Conservation (phyloP, 2,888 invertebrate species). For the Disparrhopalites patrizii region DNA sequence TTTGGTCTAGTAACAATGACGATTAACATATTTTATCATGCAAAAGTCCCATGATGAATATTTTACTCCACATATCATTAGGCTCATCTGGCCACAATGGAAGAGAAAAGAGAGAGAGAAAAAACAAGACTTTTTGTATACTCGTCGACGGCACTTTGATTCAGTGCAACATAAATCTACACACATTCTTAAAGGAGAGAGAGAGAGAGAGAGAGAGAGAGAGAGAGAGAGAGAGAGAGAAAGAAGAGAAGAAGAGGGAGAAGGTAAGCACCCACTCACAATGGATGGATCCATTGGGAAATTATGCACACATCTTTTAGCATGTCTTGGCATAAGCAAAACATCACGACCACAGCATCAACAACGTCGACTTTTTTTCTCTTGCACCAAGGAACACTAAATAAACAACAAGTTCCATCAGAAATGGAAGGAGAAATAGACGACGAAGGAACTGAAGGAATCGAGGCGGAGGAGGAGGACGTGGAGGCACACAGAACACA, state of each 20-base stretch:
- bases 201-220: too few species aligned
- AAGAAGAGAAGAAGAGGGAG: not conserved
- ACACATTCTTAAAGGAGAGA: too few species aligned
- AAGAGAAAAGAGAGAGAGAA: not conserved
- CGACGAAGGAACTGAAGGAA: too few species aligned
- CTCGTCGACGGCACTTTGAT: conserved; percentile 9
- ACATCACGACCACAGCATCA: conserved; percentile 26
- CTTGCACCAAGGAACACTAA: conserved; percentile 16
- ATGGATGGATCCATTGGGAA: conserved; percentile 20
- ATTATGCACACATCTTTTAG: conserved; percentile 24
- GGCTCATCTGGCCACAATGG: not conserved
- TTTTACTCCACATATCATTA: conserved; percentile 4
- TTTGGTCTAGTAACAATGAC: not conserved
- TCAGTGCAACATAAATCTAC: not conserved
- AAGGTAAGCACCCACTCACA: conserved; percentile 22
- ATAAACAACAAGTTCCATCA: conserved; percentile 10
- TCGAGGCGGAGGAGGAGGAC: conserved; percentile 3
- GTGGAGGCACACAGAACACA: too few species aligned
- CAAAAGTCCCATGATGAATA: conserved; percentile 8
- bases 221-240: too few species aligned
- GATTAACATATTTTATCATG: conserved; percentile 21
- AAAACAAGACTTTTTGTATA: not conserved
- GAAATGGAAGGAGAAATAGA: too few species aligned
- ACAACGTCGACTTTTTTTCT: too few species aligned
- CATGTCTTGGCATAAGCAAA: conserved; percentile 24